A percentile compares a stretch with the other conserved stretches of the same genome.
Evolutionary conservation across 2,797 vertebrate genomes (phyloP).

Genomic region (Scarus forsteni): DNA sequence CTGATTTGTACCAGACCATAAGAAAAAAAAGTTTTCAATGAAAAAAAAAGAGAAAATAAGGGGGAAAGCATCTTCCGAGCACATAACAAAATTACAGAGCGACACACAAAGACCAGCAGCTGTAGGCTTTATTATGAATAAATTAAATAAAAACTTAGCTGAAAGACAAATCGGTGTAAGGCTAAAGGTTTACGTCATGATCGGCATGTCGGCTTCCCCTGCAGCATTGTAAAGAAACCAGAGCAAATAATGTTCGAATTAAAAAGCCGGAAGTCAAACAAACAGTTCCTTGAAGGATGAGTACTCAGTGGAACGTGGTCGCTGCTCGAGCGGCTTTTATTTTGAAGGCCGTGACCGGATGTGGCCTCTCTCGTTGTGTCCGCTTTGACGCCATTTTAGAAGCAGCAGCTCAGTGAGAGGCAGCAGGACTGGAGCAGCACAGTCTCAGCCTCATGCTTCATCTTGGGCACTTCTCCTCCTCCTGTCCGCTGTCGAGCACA

Average conservation of each 20-base stretch:
- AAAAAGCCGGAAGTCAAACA: constrained; percentile 1
- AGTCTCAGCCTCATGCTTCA: constrained; percentile 82
- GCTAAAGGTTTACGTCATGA: constrained; percentile 19
- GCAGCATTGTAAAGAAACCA: constrained; percentile 22
- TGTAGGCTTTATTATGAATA: no score
- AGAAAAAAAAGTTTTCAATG: no score
- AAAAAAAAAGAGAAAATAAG: no score
- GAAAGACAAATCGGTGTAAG: not conserved
- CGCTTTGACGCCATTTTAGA: not conserved
- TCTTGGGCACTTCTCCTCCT: constrained; percentile 70
- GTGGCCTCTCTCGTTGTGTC: not conserved
- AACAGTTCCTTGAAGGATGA: not conserved
- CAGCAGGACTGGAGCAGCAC: constrained; percentile 77
- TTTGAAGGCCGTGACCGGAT: constrained; percentile 35
- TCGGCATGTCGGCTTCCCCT: constrained; percentile 24
- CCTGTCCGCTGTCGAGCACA: constrained; percentile 47
- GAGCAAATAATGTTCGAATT: not conserved
- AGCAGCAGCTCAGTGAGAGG: constrained; percentile 63
- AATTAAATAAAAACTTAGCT: no score
- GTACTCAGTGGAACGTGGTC: fast-evolving
- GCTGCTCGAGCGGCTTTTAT: constrained; percentile 27
- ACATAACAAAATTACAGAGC: no score
- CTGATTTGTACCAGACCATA: no score
- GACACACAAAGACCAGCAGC: no score
- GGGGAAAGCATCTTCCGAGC: no score